Conservation (phyloP, 2,797 vertebrate species). For the Harpagifer antarcticus region DNA sequence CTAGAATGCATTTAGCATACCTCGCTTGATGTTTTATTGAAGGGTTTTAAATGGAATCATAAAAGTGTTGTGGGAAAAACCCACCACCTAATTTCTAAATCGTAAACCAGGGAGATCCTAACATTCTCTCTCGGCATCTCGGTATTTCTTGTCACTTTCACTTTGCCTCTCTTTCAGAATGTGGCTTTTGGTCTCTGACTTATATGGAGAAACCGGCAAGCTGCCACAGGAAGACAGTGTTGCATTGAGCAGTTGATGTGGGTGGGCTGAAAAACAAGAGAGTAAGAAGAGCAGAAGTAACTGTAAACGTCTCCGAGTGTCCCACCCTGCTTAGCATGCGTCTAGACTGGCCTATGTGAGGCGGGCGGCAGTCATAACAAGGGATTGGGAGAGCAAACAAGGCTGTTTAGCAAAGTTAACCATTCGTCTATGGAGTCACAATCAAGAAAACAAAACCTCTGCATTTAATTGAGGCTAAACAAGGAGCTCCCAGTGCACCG, state of each 20-base stretch:
- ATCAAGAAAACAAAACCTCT: constrained; percentile 59
- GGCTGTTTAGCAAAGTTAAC: constrained; percentile 51
- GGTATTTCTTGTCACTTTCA: constrained; percentile 38
- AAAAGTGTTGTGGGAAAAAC: constrained; percentile 64
- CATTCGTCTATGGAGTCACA: constrained; percentile 52
- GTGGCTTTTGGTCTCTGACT: constrained; percentile 74
- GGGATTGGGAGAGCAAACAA: constrained; percentile 74
- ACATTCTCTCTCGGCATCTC: constrained; percentile 27
- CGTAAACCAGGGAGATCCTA: constrained; percentile 52
- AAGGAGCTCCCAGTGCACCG: constrained; percentile 54
- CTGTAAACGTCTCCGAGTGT: constrained; percentile 73
- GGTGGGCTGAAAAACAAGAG: constrained; percentile 73
- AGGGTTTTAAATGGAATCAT: constrained; percentile 46
- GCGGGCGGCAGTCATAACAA: constrained; percentile 76
- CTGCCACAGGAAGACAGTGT: constrained; percentile 74
- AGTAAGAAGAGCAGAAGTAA: constrained; percentile 74
- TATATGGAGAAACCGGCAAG: constrained; percentile 67
- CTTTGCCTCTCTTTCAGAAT: constrained; percentile 46
- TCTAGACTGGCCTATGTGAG: constrained; percentile 76
- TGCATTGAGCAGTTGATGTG: constrained; percentile 74
- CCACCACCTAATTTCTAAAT: constrained; percentile 60
- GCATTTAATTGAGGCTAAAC: constrained; percentile 71
- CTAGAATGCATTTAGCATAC: constrained; percentile 24
- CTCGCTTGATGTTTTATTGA: constrained; percentile 18
- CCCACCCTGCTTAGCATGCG: constrained; percentile 79